Evolutionary conservation across 2,113 vertebrate species (phyloP).

Genomic region (Tachysurus vachellii): DNA sequence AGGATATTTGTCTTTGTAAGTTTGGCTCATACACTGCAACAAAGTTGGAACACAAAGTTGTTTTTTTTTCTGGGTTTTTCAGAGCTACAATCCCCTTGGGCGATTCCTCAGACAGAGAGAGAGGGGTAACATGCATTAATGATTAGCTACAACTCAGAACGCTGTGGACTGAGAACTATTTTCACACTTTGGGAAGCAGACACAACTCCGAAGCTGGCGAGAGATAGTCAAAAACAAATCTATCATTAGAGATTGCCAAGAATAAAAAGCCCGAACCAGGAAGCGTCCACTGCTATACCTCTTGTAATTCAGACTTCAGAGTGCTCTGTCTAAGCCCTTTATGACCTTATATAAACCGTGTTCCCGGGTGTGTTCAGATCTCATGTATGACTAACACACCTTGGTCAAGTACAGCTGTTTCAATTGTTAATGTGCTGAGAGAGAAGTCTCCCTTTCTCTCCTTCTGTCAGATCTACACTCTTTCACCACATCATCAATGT

Average conservation of each 20-base stretch:
- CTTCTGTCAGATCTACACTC: not conserved
- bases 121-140: slow-evolving; percentile 38
- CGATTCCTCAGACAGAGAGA: not conserved
- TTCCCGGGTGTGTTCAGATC: not conserved
- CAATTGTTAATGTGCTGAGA: not conserved
- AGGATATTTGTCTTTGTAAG: slow-evolving; percentile 29
- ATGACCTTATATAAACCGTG: not conserved
- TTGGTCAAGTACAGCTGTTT: slow-evolving; percentile 1
- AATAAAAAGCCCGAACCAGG: not conserved
- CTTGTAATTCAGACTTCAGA: not conserved
- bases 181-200: slow-evolving; percentile 26
- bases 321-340: not conserved
- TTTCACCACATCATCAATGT: not conserved
- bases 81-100: slow-evolving; percentile 11
- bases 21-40: not conserved
- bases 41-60: slow-evolving; percentile 15
- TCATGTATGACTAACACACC: slow-evolving; percentile 3
- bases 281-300: not conserved
- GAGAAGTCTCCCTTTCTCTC: not conserved
- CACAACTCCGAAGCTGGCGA: slow-evolving; percentile 4
- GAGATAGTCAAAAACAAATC: not conserved
- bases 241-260: not conserved
- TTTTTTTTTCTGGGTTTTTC: slow-evolving; percentile 9
- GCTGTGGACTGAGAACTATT: slow-evolving; percentile 36
- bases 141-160: slow-evolving; percentile 42